Evolutionary conservation across 2,113 vertebrate species (phyloP), one percentile per base, ranked within the genome.

Genomic region (Nasalis larvatus): DNA sequence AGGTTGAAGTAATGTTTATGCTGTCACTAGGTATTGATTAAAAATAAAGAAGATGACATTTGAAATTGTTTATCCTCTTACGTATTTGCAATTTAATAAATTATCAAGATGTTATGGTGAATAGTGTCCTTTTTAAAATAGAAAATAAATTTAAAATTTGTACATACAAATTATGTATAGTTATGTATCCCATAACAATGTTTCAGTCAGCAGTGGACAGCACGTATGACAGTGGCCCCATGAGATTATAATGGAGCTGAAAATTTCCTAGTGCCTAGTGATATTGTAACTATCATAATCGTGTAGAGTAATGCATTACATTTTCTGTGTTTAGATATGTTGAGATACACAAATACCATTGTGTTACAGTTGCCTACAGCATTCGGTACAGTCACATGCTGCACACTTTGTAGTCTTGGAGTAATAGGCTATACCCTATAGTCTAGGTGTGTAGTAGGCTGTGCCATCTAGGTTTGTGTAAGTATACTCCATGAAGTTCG

Each of bases 81-180:
- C 49, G 30, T 71, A 90, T 85, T 42, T 27, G 3, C 71, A 80
- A 77, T 90, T 86, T 94, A 86, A 63, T 18, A 88, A 35, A 77
- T 69, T 32, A 7, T 80, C 60, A 54, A 63, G 30, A 14, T 49
- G 84, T 10, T 80, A 71, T 14, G n/a, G 13, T 52, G 35, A 71
- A 20, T 37, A 30, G 23, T 66, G 4, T 83, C 13, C 25, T n/a
- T 37, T 96, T 27, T 90, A 89, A 93, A 63, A 52, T 73, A 21
- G 4, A 71, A 60, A 85, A 73, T 80, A 86, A 84, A 52, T 86
- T 78, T 54, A 45, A 80, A 94, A 45, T 86, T 4, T 10, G 32
- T 63, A 60, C 20, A 45, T 81, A 35, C 7, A 63, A 42, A 81
- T 71, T 10, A 37, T 2, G 4, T 45, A 17, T 30, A 30, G 73